Conservation (phyloP, 1,140 invertebrate genomes). For the Thaumetopoea pityocampa region DNA sequence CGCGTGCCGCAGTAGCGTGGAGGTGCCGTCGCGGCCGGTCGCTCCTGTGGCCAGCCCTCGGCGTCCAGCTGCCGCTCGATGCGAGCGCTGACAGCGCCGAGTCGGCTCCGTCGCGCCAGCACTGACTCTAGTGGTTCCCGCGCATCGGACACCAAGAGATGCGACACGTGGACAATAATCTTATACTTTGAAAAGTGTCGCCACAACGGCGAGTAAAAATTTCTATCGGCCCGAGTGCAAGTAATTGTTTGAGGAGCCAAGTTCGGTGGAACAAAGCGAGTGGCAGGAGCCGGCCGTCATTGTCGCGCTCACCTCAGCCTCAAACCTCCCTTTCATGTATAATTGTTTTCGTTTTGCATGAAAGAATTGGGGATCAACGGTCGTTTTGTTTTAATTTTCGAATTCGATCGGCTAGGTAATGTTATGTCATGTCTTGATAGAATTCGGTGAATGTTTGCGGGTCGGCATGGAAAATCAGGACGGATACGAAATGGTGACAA, state of each 20-base stretch:
- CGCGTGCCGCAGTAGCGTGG: conserved; percentile 68
- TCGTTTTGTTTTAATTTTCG: conserved; percentile 11
- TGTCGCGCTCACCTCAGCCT: conserved; percentile 10
- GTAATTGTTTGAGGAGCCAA: conserved; percentile 10
- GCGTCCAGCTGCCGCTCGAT: conserved; percentile 33
- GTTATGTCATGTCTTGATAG: conserved; percentile 4
- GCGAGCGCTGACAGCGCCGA: conserved; percentile 36
- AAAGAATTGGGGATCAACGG: conserved; percentile 1
- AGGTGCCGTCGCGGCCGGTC: conserved; percentile 55
- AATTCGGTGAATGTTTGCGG: conserved; percentile 5
- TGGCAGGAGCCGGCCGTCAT: conserved; percentile 7
- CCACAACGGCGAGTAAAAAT: conserved; percentile 15
- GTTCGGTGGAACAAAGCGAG: conserved; percentile 12
- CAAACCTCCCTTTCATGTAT: conserved; percentile 3
- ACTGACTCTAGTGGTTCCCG: conserved; percentile 20
- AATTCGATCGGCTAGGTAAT: conserved; percentile 10
- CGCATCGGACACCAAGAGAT: conserved; percentile 15
- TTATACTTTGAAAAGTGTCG: conserved; percentile 3
- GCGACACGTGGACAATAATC: conserved; percentile 3
- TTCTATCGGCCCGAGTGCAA: conserved; percentile 15
- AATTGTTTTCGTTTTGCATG: conserved; percentile 1
- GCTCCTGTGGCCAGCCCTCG: conserved; percentile 29
- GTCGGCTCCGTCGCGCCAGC: conserved; percentile 27
- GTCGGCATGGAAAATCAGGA: not conserved
- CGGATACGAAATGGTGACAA: too few species aligned